Percentiles rank a stretch among this genome's conserved stretches.
These are phyloP conservation scores for Drosophila niveifrons DNA, from an alignment of 2,888 invertebrate species.

Conservation along the genomic window DNA sequence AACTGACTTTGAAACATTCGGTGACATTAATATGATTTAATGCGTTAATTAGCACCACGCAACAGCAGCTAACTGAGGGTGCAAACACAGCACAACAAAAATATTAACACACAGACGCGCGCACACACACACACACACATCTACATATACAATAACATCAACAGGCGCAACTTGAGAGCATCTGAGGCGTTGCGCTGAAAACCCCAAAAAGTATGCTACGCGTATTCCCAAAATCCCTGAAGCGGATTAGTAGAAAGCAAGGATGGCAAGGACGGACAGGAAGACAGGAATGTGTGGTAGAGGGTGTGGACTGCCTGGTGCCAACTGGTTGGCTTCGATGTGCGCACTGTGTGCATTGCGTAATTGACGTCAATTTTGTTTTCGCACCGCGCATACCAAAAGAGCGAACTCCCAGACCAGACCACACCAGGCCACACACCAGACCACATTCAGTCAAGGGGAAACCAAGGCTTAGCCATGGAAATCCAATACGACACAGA, in stretches of 20 bases:
- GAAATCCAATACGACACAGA: conserved; percentile 76
- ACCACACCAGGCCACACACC: not conserved
- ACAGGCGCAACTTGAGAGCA: conserved; percentile 64
- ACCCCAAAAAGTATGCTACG: conserved; percentile 80
- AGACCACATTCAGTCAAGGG: not conserved
- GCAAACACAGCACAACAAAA: conserved; percentile 41
- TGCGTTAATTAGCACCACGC: conserved; percentile 83
- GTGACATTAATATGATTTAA: conserved; percentile 84
- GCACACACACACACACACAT: not conserved
- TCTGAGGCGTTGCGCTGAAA: conserved; percentile 63
- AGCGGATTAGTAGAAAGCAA: conserved; percentile 82
- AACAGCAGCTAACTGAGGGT: conserved; percentile 51
- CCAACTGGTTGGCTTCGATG: conserved; percentile 49
- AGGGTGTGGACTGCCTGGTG: conserved; percentile 54
- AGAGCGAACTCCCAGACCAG: not conserved
- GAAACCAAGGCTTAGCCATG: conserved; percentile 25
- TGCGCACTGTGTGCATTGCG: conserved; percentile 79
- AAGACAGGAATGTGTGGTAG: conserved; percentile 45
- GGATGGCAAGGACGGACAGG: conserved; percentile 21
- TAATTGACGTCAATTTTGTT: conserved; percentile 86
- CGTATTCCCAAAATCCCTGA: conserved; percentile 85
- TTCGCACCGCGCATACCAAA: conserved; percentile 85
- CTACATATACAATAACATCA: not conserved
- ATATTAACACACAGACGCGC: conserved; percentile 9
- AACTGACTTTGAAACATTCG: conserved; percentile 82